Evolutionary conservation across 2,797 vertebrate genomes (phyloP).

Genomic region (Neopelma chrysocephalum): DNA sequence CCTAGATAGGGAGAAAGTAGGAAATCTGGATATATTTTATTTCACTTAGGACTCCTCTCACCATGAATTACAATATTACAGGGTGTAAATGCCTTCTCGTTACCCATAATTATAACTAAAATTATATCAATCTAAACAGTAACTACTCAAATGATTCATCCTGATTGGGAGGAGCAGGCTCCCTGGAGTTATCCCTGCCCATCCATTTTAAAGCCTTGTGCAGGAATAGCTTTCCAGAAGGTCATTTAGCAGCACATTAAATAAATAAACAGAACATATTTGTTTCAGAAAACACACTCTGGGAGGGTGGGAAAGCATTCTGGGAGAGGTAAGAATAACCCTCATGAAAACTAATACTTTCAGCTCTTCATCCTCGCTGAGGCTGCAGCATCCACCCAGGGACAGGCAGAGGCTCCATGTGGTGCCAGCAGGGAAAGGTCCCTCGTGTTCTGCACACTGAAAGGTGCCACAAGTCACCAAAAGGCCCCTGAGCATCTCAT

Average conservation of each 20-base stretch:
- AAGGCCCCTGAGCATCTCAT: neutral
- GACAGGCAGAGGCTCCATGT: neutral
- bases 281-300: slow-evolving; percentile 5
- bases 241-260: slow-evolving; percentile 67
- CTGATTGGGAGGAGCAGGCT: slow-evolving; percentile 44
- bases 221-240: slow-evolving; percentile 52
- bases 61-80: slow-evolving; percentile 61
- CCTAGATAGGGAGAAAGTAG: slow-evolving; percentile 36
- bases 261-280: slow-evolving; percentile 58
- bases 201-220: slow-evolving; percentile 40
- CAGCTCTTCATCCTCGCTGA: neutral
- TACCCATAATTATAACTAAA: slow-evolving; percentile 77
- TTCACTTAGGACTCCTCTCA: slow-evolving; percentile 60
- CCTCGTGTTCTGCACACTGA: fast-evolving
- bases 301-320: neutral
- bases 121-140: slow-evolving; percentile 73
- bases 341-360: neutral
- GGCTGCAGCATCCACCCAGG: neutral
- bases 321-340: neutral
- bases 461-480: neutral
- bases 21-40: slow-evolving; percentile 32
- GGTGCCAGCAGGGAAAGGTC: neutral
- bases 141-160: slow-evolving; percentile 63
- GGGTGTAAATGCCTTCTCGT: slow-evolving; percentile 66
- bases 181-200: slow-evolving; percentile 35